These are phyloP conservation scores for Colaptes auratus DNA, from an alignment of 2,113 vertebrate genomes.

Conservation along the genomic window DNA sequence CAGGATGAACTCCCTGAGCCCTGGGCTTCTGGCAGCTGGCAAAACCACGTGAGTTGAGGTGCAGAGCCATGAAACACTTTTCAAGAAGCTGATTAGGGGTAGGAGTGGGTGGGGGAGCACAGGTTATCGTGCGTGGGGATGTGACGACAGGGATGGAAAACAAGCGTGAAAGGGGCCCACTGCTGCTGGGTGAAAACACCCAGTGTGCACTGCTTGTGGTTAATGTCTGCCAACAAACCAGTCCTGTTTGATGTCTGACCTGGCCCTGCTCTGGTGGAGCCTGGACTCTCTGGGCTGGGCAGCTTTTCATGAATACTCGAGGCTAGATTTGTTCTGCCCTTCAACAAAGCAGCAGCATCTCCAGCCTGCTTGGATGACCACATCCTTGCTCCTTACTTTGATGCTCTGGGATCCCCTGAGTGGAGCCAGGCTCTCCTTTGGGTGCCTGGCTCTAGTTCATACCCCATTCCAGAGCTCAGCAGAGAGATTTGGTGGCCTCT, in stretches of 20 bases:
- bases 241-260: background rate
- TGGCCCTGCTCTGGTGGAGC: background rate
- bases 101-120: slow-evolving; percentile 28
- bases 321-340: background rate
- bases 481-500: background rate
- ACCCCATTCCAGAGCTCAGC: background rate
- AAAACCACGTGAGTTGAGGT: background rate
- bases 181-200: background rate
- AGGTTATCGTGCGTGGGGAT: background rate
- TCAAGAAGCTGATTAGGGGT: slow-evolving; percentile 17
- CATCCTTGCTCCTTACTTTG: background rate
- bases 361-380: background rate
- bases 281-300: background rate
- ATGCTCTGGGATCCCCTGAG: background rate
- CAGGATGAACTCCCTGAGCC: background rate
- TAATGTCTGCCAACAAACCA: background rate
- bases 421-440: fast-evolving
- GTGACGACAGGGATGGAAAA: slow-evolving; percentile 21
- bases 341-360: background rate
- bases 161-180: slow-evolving; percentile 16
- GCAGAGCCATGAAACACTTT: background rate
- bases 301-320: background rate
- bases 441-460: background rate
- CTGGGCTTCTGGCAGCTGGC: background rate
- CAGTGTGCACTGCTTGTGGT: background rate